These are phyloP conservation scores for Xestobium rufovillosum DNA, from an alignment of 2,888 invertebrate genomes.

Conservation along the genomic window DNA sequence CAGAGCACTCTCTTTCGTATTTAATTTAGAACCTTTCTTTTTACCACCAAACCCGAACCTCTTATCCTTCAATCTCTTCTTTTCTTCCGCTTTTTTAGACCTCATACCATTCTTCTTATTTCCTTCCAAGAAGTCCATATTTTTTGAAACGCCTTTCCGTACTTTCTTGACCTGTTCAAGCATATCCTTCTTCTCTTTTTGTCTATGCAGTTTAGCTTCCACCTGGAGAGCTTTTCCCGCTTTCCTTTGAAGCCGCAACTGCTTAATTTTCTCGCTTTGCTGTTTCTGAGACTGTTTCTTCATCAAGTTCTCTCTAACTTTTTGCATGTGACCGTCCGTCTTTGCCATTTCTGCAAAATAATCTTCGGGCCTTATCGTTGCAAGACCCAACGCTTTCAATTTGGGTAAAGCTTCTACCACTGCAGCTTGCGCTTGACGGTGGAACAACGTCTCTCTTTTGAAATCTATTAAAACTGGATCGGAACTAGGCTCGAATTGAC, in stretches of 20 bases:
- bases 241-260: constrained; percentile 84
- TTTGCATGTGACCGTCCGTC: constrained; percentile 95
- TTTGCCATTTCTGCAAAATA: constrained; percentile 99
- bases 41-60: constrained; percentile 95
- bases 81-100: constrained; percentile 40
- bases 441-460: constrained; percentile 80
- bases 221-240: constrained; percentile 82
- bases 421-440: constrained; percentile 81
- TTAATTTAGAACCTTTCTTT: constrained; percentile 82
- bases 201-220: constrained; percentile 76
- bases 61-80: constrained; percentile 64
- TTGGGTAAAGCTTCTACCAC: constrained; percentile 70
- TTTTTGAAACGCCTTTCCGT: constrained; percentile 72
- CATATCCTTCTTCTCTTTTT: constrained; percentile 86
- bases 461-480: constrained; percentile 87
- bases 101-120: constrained; percentile 26
- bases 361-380: constrained; percentile 84
- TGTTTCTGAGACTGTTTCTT: constrained; percentile 80
- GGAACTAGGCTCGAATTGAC: constrained; percentile 54
- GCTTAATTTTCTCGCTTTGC: constrained; percentile 81
- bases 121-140: constrained; percentile 74
- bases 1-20: constrained; percentile 72
- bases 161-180: constrained; percentile 90
- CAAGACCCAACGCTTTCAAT: constrained; percentile 66
- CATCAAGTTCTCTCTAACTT: constrained; percentile 74